phyloP scores from a whole-genome alignment of 2,888 invertebrate species.

The Stenodera caucasica region DNA sequence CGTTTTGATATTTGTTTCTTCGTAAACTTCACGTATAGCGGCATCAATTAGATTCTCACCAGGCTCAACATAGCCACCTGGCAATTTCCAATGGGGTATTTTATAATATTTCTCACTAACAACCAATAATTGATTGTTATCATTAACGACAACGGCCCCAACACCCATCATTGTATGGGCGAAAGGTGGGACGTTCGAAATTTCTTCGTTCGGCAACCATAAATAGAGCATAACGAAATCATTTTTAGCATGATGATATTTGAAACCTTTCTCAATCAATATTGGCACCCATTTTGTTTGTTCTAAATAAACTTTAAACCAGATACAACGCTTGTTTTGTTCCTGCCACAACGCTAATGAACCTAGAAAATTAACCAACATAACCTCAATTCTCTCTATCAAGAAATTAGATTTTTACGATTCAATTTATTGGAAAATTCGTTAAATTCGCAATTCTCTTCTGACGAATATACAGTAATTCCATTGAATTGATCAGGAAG shows the following conservation, averaged over 20 bases:
- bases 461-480: slow-evolving; percentile 69
- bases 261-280: slow-evolving; percentile 75
- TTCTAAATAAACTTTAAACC: slow-evolving; percentile 76
- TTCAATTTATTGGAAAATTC: slow-evolving; percentile 61
- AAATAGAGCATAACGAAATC: slow-evolving; percentile 78
- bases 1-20: slow-evolving; percentile 84
- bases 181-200: slow-evolving; percentile 71
- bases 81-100: slow-evolving; percentile 79
- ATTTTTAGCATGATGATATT: slow-evolving; percentile 83
- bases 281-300: slow-evolving; percentile 76
- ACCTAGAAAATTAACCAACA: slow-evolving; percentile 60
- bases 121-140: slow-evolving; percentile 74
- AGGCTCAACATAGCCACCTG: slow-evolving; percentile 89
- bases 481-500: slow-evolving; percentile 70
- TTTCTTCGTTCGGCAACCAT: slow-evolving; percentile 71
- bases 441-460: slow-evolving; percentile 58
- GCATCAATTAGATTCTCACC: slow-evolving; percentile 82
- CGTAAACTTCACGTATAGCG: slow-evolving; percentile 81
- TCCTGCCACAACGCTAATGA: slow-evolving; percentile 70
- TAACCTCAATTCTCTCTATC: background rate
- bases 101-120: slow-evolving; percentile 73
- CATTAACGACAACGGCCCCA: slow-evolving; percentile 83
- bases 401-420: slow-evolving; percentile 61
- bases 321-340: slow-evolving; percentile 70
- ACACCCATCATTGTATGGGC: slow-evolving; percentile 83